A percentile compares a stretch with the other conserved stretches of the same genome.
Conservation (phyloP, 2,797 vertebrate species). For the Phataginus tricuspis region DNA sequence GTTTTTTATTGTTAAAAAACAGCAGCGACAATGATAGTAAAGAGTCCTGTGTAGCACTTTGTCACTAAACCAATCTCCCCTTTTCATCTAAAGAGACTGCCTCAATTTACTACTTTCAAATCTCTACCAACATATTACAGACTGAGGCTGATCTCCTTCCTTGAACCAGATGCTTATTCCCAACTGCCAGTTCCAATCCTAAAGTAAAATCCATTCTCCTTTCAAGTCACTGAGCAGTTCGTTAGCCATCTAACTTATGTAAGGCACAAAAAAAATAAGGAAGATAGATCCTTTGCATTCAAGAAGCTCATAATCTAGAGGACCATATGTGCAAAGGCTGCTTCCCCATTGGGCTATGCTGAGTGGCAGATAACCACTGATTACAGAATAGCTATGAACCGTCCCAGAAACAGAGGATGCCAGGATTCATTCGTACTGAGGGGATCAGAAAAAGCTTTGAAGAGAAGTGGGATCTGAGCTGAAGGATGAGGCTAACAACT, state of each 20-base stretch:
- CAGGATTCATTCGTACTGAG: not conserved
- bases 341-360: not conserved
- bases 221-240: constrained; percentile 35
- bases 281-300: not conserved
- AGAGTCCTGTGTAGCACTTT: not conserved
- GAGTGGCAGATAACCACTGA: not conserved
- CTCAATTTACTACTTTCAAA: not conserved
- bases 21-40: not conserved
- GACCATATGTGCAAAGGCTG: not conserved
- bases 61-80: not conserved
- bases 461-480: not conserved
- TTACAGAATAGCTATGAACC: not conserved
- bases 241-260: not conserved
- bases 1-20: constrained; percentile 16
- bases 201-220: constrained; percentile 33
- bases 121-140: not conserved
- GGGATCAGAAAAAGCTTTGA: not conserved
- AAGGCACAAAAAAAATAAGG: constrained; percentile 15
- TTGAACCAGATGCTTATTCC: not conserved
- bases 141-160: not conserved
- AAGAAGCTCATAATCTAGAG: not conserved
- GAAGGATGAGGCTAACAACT: not conserved
- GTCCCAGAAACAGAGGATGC: not conserved
- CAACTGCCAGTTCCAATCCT: not conserved
- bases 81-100: not conserved